Percentiles rank a stretch among this genome's conserved stretches.
These are phyloP conservation scores for Hermodice carunculata DNA, from an alignment of 2,888 invertebrate species.

Conservation along the genomic window DNA sequence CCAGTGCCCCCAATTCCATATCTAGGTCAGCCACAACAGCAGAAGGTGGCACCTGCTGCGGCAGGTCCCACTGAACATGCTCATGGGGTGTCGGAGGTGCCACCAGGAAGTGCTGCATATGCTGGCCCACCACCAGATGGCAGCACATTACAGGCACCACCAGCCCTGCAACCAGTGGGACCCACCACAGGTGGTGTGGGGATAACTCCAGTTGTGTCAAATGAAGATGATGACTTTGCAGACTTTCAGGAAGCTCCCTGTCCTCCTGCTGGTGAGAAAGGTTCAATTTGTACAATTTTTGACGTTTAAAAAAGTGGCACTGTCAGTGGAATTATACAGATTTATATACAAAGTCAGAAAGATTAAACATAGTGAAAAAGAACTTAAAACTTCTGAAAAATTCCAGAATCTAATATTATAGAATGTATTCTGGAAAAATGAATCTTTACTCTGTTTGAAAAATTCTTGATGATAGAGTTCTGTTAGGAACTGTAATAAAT, in stretches of 20 bases:
- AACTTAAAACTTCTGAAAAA: no score
- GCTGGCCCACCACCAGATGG: not conserved
- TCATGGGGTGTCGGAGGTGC: not conserved
- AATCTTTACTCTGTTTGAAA: no score
- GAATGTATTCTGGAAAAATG: no score
- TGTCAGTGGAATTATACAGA: no score
- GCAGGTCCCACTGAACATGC: not conserved
- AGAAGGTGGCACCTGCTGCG: not conserved
- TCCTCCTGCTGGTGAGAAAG: slow-evolving; percentile 1
- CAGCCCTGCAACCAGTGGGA: not conserved
- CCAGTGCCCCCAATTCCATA: slow-evolving; percentile 62
- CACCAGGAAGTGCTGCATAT: not conserved
- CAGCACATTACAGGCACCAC: not conserved
- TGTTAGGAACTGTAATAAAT: no score
- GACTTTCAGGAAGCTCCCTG: slow-evolving; percentile 63
- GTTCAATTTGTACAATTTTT: not conserved
- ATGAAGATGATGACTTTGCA: slow-evolving; percentile 61
- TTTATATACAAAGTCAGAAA: no score
- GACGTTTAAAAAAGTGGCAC: no score
- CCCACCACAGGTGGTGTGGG: no score
- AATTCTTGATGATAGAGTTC: no score
- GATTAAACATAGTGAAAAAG: no score
- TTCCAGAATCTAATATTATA: no score
- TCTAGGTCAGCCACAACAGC: slow-evolving; percentile 39
- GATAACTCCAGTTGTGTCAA: slow-evolving; percentile 13